Percentiles rank a stretch among this genome's conserved stretches.
phyloP scores from a whole-genome alignment of 2,797 vertebrate genomes.

The Notolepis coatsorum region DNA sequence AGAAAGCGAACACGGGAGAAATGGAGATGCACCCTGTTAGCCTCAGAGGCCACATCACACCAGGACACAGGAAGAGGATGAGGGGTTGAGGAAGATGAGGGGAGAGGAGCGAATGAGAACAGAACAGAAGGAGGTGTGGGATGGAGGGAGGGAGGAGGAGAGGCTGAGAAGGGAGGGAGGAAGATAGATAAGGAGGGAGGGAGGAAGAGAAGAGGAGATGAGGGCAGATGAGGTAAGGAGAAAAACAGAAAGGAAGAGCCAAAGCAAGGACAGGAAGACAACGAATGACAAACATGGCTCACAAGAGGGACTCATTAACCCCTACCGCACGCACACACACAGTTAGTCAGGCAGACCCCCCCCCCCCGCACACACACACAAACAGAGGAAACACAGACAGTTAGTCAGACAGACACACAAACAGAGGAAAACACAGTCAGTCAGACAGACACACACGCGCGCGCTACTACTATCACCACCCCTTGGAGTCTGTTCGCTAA shows the following conservation, averaged over 20 bases:
- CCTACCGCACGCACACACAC: too few species aligned
- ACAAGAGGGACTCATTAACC: conserved; percentile 45
- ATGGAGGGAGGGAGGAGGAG: too few species aligned
- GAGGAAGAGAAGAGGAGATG: background rate
- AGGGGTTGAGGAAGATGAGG: background rate
- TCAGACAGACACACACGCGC: background rate
- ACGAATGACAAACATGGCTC: conserved; percentile 53
- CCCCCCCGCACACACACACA: background rate
- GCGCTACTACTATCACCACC: background rate
- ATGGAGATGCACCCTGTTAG: conserved; percentile 18
- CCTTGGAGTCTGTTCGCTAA: too few species aligned
- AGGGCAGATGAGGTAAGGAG: conserved; percentile 2
- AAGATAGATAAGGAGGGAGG: background rate
- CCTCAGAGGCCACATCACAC: conserved; percentile 29
- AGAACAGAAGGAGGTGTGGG: conserved; percentile 18
- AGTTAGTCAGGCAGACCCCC: conserved; percentile 31
- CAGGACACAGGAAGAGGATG: background rate
- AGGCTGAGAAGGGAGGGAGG: too few species aligned
- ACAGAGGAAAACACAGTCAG: background rate
- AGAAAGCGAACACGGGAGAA: background rate
- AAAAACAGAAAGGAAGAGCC: too few species aligned
- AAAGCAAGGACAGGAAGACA: conserved; percentile 12
- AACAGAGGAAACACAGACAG: background rate
- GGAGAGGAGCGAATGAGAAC: background rate
- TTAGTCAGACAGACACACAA: background rate